Conservation (phyloP, 2,888 invertebrate species). For the Panopea generosa region DNA sequence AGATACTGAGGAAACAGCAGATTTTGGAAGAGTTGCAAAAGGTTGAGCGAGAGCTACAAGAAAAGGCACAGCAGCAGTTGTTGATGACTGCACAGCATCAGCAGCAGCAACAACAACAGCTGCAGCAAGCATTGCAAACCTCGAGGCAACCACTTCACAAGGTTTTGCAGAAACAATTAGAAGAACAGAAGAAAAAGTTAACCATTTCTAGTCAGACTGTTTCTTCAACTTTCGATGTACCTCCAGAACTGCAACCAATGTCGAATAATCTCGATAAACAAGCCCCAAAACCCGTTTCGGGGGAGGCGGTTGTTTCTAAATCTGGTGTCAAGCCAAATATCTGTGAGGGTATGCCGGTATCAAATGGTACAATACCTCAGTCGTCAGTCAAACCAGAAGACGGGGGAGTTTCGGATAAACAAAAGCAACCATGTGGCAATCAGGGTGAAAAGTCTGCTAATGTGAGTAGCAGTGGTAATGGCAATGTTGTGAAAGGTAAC, state of each 20-base stretch:
- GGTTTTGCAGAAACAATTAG: constrained; percentile 67
- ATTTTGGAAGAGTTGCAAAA: constrained; percentile 90
- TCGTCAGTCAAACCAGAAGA: constrained; percentile 14
- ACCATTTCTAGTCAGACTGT: constrained; percentile 54
- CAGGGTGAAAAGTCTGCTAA: constrained; percentile 24
- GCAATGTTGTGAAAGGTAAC: constrained; percentile 27
- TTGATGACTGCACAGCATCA: constrained; percentile 79
- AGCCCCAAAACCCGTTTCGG: constrained; percentile 38
- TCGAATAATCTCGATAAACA: constrained; percentile 71
- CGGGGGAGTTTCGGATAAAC: constrained; percentile 24
- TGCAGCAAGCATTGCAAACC: constrained; percentile 68
- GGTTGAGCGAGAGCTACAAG: constrained; percentile 90
- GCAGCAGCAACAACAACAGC: constrained; percentile 77
- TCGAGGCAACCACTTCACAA: constrained; percentile 54
- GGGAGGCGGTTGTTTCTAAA: constrained; percentile 22
- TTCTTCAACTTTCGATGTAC: constrained; percentile 39
- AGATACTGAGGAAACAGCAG: constrained; percentile 89
- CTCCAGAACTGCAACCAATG: constrained; percentile 37
- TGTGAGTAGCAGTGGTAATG: constrained; percentile 21
- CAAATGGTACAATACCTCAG: constrained; percentile 15
- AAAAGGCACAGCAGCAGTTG: constrained; percentile 86
- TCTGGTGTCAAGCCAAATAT: constrained; percentile 54
- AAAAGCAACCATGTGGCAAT: constrained; percentile 10
- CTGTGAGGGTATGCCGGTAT: constrained; percentile 26
- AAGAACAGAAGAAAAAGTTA: constrained; percentile 64